Percentiles rank a stretch among this genome's conserved stretches.
Conservation (phyloP, 1,140 invertebrate species). For the Drosophila triauraria region DNA sequence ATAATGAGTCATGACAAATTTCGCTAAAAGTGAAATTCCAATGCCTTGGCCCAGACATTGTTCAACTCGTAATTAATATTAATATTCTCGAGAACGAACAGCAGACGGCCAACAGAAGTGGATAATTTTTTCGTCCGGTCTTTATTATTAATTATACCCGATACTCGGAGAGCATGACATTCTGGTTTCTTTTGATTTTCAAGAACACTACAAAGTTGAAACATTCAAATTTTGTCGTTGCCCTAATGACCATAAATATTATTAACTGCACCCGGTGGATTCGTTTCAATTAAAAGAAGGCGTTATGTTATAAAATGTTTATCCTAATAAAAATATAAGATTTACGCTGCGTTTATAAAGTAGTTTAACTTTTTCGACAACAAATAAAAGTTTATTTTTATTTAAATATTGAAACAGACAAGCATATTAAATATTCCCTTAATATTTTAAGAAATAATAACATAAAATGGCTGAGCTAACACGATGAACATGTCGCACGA, state of each 20-base stretch:
- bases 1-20: constrained; percentile 38
- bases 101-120: constrained; percentile 31
- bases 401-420: not conserved
- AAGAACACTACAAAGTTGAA: constrained; percentile 49
- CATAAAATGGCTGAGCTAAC: no score
- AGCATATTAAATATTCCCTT: not conserved
- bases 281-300: no score
- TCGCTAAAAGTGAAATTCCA: constrained; percentile 44
- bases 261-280: constrained; percentile 1
- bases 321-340: no score
- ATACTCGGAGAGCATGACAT: no score
- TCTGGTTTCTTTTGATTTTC: constrained; percentile 42
- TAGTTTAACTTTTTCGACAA: no score
- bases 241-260: constrained; percentile 57
- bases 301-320: no score
- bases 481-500: not conserved
- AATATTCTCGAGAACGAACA: constrained; percentile 41
- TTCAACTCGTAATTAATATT: constrained; percentile 48
- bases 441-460: no score
- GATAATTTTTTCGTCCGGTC: constrained; percentile 15
- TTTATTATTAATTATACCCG: constrained; percentile 8
- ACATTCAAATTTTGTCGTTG: constrained; percentile 34
- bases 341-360: no score
- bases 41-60: constrained; percentile 47
- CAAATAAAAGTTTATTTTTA: no score